Conservation (phyloP, 64 coral and sea anemone genomes). For the Dendrophyllia cribrosa region DNA sequence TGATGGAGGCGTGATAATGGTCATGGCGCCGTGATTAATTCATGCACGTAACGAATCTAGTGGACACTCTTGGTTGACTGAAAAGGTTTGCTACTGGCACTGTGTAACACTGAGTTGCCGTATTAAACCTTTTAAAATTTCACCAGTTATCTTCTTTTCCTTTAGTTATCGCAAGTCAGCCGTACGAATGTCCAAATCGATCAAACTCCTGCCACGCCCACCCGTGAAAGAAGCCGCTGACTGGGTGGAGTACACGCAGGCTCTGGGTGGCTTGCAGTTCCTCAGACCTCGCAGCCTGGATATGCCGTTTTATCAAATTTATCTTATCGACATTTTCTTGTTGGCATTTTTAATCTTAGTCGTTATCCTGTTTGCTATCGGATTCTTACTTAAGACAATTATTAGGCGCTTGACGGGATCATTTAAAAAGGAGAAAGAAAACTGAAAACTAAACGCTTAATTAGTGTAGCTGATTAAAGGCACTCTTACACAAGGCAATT, state of each 20-base stretch:
- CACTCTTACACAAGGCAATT: no score
- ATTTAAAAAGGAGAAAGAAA: not conserved
- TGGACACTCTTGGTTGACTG: no score
- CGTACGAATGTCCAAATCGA: not conserved
- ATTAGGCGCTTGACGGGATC: not conserved
- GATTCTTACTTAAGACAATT: not conserved
- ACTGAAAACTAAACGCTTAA: not conserved
- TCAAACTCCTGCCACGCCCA: conserved; percentile 36
- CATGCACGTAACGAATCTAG: no score
- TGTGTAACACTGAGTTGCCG: no score
- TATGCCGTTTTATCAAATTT: conserved; percentile 62
- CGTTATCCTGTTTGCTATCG: not conserved
- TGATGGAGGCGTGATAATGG: no score
- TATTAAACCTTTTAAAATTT: no score
- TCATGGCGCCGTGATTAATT: no score
- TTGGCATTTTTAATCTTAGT: not conserved
- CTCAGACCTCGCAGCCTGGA: conserved; percentile 29
- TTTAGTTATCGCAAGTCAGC: conserved; percentile 42
- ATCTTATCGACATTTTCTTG: conserved; percentile 27
- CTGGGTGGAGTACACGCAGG: conserved; percentile 50
- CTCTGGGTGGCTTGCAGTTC: conserved; percentile 27
- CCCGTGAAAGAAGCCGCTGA: conserved; percentile 67
- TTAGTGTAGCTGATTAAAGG: no score
- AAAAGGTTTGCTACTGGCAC: no score
- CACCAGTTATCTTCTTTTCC: not conserved